Evolutionary conservation across 2,888 invertebrate species (phyloP).

Genomic region (Agrochola macilenta): DNA sequence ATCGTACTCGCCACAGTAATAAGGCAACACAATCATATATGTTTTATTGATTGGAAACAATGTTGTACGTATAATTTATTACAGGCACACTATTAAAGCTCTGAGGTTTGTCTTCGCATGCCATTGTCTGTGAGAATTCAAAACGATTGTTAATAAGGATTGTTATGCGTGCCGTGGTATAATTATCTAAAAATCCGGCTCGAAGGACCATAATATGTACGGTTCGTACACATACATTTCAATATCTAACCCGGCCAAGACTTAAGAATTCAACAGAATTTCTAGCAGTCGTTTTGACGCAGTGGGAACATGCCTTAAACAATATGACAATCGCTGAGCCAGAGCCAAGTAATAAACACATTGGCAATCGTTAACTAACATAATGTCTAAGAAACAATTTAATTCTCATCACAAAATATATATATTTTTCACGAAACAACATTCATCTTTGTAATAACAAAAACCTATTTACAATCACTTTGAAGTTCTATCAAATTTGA

Average conservation of each 20-base stretch:
- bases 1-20: not conserved
- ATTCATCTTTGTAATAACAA: constrained; percentile 2
- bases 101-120: not conserved
- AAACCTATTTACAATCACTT: not conserved
- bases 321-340: not conserved
- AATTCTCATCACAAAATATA: not conserved
- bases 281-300: not conserved
- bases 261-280: not conserved
- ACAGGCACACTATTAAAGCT: not conserved
- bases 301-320: not conserved
- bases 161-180: not conserved
- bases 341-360: not conserved
- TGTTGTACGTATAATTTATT: not conserved
- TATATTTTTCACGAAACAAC: not conserved
- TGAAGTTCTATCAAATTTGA: constrained; percentile 2
- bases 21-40: not conserved
- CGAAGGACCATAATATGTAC: not conserved
- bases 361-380: not conserved
- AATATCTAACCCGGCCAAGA: not conserved
- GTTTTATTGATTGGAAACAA: not conserved
- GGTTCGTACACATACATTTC: not conserved
- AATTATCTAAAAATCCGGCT: not conserved
- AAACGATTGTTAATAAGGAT: not conserved
- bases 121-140: not conserved
- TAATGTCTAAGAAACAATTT: constrained; percentile 2